Percentiles rank a stretch among this genome's conserved stretches.
These are phyloP conservation scores for Alviniconcha marisindica DNA, from an alignment of 1,140 invertebrate species.

Conservation along the genomic window DNA sequence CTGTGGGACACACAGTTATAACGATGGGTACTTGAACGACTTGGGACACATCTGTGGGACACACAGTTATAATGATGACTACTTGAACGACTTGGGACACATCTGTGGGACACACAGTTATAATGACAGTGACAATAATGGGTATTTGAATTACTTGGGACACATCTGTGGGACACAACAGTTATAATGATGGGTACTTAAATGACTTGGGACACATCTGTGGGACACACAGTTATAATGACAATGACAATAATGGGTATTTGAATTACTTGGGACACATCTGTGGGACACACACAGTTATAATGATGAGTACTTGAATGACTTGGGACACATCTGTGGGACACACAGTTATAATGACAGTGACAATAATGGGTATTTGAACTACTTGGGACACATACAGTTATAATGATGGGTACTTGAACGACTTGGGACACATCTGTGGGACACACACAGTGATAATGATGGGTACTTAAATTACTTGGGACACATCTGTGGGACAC, in stretches of 20 bases:
- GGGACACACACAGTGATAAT: background rate
- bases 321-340: slow-evolving; percentile 26
- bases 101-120: background rate
- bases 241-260: slow-evolving; percentile 46
- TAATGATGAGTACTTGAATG: slow-evolving; percentile 71
- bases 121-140: too few species aligned
- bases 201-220: slow-evolving; percentile 58
- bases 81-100: slow-evolving; percentile 68
- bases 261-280: slow-evolving; percentile 64
- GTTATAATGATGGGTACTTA: slow-evolving; percentile 62
- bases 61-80: slow-evolving; percentile 33
- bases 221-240: background rate
- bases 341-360: background rate
- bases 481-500: slow-evolving; percentile 19
- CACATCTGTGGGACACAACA: slow-evolving; percentile 27
- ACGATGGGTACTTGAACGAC: slow-evolving; percentile 60
- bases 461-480: slow-evolving; percentile 69
- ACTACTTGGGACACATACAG: slow-evolving; percentile 49
- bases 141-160: slow-evolving; percentile 69
- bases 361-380: slow-evolving; percentile 63
- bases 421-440: slow-evolving; percentile 51
- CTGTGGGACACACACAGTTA: slow-evolving; percentile 3
- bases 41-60: slow-evolving; percentile 14
- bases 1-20: background rate
- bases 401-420: slow-evolving; percentile 67